phyloP scores from a whole-genome alignment of 2,797 vertebrate species.

The Tenualosa ilisha region DNA sequence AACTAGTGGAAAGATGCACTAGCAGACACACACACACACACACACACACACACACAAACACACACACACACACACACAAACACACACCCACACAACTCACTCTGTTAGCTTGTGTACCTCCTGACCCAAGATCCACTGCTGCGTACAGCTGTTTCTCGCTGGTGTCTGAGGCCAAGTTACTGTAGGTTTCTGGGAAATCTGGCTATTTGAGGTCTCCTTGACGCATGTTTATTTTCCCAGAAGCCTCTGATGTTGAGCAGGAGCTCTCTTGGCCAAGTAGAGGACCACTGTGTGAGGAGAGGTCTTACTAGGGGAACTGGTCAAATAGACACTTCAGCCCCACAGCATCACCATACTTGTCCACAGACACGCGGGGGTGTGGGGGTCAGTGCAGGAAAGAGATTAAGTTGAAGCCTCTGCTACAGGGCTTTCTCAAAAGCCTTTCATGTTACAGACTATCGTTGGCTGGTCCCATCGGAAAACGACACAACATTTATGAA shows the following conservation, averaged over 20 bases:
- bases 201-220: not conserved
- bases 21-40: not conserved
- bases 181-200: slow-evolving; percentile 22
- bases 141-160: slow-evolving; percentile 16
- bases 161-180: not conserved
- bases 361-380: not conserved
- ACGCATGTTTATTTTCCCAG: not conserved
- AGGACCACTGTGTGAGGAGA: not conserved
- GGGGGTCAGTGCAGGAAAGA: not conserved
- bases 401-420: not conserved
- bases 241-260: slow-evolving; percentile 13
- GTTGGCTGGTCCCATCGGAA: not conserved
- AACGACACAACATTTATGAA: not conserved
- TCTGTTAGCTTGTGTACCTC: slow-evolving; percentile 5
- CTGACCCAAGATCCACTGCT: not conserved
- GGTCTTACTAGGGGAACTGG: not conserved
- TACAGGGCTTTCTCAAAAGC: not conserved
- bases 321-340: not conserved
- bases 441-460: not conserved
- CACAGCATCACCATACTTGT: not conserved
- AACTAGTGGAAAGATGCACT: not conserved
- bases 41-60: not conserved
- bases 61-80: slow-evolving; percentile 11
- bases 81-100: not conserved
- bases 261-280: not conserved